These are phyloP conservation scores for Microctonus aethiopoides DNA, from an alignment of 2,888 invertebrate genomes.

Conservation along the genomic window DNA sequence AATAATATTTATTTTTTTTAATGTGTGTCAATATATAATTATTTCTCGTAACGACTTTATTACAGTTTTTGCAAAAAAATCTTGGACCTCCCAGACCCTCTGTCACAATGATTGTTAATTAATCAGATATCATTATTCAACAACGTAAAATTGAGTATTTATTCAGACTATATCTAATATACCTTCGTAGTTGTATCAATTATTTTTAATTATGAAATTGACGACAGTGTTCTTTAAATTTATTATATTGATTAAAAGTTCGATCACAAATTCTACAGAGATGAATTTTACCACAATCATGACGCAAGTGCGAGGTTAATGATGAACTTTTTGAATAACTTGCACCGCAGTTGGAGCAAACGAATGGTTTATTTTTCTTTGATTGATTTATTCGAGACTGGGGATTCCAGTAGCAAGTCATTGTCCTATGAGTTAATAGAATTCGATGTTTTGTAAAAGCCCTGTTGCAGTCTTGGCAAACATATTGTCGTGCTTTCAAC, in stretches of 20 bases:
- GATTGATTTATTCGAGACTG: neutral
- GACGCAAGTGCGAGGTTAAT: conserved; percentile 32
- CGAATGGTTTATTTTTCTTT: neutral
- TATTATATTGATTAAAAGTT: conserved; percentile 10
- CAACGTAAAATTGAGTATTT: neutral
- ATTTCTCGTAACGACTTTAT: too few species aligned
- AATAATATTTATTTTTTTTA: too few species aligned
- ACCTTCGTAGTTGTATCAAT: neutral
- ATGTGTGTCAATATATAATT: too few species aligned
- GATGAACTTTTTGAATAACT: conserved; percentile 32
- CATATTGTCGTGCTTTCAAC: neutral
- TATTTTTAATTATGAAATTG: neutral
- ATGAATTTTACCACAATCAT: conserved; percentile 45
- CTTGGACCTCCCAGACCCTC: too few species aligned
- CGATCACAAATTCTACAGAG: neutral
- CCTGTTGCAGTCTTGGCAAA: conserved; percentile 9
- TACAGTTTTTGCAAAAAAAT: too few species aligned
- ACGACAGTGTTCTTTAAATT: neutral
- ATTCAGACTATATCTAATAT: neutral
- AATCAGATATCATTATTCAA: neutral
- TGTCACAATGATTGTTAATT: too few species aligned
- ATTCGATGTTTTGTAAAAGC: conserved; percentile 10
- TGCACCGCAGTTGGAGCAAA: conserved; percentile 34
- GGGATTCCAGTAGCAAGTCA: conserved; percentile 17
- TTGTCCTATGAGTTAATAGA: conserved; percentile 6